Evolutionary conservation across 1,140 invertebrate genomes (phyloP), one percentile per base, ranked within the genome.

Genomic region (Rhynchophorus ferrugineus): DNA sequence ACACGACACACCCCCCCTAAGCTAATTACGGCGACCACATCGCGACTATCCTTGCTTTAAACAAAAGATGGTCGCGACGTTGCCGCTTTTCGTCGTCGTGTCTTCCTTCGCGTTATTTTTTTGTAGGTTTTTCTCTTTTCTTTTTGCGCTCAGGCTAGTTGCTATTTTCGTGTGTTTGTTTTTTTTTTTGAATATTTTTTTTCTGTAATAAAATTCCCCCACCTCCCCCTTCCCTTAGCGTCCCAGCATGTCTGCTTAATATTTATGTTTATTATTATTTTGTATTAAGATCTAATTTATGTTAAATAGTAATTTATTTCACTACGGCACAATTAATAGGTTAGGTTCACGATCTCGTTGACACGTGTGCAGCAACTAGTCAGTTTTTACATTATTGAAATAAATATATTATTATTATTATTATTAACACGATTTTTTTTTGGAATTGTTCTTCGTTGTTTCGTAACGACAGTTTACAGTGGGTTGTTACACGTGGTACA

Each of bases 321-420:
- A 46, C 51, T 21, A 18, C 9, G 9, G 44, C 44, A 45, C 44
- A 22, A 18, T 45, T 45, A 44, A 20, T 45, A 44, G 20, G 48
- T 61, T 47, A 54, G 55, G 58, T 49, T 22, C 62, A 65, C 62
- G 57, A 57, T 63, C 56, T 60, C 56, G 49, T 53, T 56, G 58
- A 63, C 61, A 66, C 61, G 68, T 70, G 67, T 70, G 64, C 63
- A 61, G 67, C 65, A 70, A 70, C 68, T 70, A 70, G 68, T 70
- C 68, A 70, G 44, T 43, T 48, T 41, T 54, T 37, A 13, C 37
- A 48, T 37, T 48, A 48, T 37, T 46, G 13, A 38, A 38, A 6
- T 6, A 14, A 38, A 7, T 38, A 38, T 38, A 38, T 38, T 29
- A 29, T 29, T 29, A 21, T 19, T 43, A 49, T 20, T 51, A 56